Evolutionary conservation across 2,888 invertebrate genomes (phyloP).

Genomic region (Schizotus pectinicornis): DNA sequence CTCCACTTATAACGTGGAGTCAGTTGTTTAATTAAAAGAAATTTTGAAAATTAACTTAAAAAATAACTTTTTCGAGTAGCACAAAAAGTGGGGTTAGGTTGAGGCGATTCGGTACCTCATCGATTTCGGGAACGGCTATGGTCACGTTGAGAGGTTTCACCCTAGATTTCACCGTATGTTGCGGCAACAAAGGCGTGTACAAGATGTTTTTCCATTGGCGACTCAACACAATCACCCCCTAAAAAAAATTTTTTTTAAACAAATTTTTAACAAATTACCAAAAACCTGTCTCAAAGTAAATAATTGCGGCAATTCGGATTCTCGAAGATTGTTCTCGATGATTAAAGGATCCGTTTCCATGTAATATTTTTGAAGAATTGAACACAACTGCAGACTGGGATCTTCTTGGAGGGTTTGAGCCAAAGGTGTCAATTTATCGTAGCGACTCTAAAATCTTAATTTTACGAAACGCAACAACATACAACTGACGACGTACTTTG

Average conservation of each 20-base stretch:
- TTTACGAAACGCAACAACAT: background rate
- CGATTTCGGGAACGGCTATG: constrained; percentile 83
- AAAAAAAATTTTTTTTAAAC: constrained; percentile 35
- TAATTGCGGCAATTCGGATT: constrained; percentile 83
- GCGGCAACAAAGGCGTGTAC: constrained; percentile 86
- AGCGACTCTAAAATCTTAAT: constrained; percentile 74
- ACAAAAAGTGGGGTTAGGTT: no score
- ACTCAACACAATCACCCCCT: constrained; percentile 95
- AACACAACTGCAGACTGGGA: constrained; percentile 92
- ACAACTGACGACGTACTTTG: constrained; percentile 68
- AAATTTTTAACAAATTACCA: background rate
- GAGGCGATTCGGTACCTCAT: constrained; percentile 66
- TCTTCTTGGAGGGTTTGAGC: constrained; percentile 93
- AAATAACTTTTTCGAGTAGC: no score
- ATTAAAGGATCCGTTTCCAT: constrained; percentile 76
- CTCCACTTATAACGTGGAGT: no score
- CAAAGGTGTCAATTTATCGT: constrained; percentile 84
- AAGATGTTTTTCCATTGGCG: constrained; percentile 97
- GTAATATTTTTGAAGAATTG: constrained; percentile 85
- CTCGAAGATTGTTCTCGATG: constrained; percentile 83
- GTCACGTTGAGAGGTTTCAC: constrained; percentile 86
- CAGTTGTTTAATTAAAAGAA: background rate
- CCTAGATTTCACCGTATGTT: constrained; percentile 85
- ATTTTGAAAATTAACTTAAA: background rate
- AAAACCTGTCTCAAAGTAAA: constrained; percentile 84